phyloP scores from a whole-genome alignment of 2,113 vertebrate species.

The Leptocoma aspasia region DNA sequence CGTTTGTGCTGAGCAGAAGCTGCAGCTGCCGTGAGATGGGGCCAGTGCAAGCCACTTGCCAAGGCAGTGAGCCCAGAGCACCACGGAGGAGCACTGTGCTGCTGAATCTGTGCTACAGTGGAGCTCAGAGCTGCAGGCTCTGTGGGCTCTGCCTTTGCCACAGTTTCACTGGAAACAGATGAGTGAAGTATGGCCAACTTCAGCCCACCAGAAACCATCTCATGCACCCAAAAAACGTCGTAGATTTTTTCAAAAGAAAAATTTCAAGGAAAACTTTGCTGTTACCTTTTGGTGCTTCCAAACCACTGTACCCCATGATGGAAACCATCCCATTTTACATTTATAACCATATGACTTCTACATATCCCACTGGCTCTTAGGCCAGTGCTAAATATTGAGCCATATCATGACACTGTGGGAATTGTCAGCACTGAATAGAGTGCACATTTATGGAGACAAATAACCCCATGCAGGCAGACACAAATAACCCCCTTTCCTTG shows the following conservation, averaged over 20 bases:
- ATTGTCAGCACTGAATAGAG: conserved; percentile 1
- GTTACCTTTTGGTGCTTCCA: not conserved
- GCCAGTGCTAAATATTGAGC: not conserved
- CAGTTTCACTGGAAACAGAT: not conserved
- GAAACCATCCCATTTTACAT: not conserved
- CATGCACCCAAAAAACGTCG: not conserved
- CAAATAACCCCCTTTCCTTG: not conserved
- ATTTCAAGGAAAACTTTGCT: not conserved
- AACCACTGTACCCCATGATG: not conserved
- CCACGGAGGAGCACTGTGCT: not conserved
- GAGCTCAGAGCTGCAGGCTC: not conserved
- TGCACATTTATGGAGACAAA: not conserved
- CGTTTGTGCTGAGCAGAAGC: not conserved
- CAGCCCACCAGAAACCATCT: not conserved
- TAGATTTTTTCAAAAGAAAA: not conserved
- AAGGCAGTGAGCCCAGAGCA: not conserved
- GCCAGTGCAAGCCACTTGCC: not conserved
- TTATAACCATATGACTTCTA: not conserved
- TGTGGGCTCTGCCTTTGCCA: not conserved
- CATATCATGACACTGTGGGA: not conserved
- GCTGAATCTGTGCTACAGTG: not conserved
- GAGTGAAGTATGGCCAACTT: not conserved
- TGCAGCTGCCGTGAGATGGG: rapidly evolving
- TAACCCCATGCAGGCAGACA: not conserved
- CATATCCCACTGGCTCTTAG: not conserved